Evolutionary conservation across 2,888 invertebrate genomes (phyloP).

Genomic region (Brassicogethes aeneus): DNA sequence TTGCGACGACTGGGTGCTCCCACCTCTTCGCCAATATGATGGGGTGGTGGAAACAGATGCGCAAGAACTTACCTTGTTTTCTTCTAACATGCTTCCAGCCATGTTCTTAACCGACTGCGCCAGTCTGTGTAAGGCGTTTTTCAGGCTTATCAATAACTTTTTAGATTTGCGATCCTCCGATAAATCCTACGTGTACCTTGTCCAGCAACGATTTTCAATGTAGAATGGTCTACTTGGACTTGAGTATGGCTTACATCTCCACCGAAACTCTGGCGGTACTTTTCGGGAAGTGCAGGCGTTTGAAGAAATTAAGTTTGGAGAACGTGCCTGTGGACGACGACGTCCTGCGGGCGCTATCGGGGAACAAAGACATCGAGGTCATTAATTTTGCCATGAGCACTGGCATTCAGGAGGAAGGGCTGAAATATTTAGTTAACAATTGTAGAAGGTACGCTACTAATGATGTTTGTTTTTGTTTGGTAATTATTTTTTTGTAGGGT

Average conservation of each 20-base stretch:
- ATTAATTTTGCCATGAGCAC: slow-evolving; percentile 77
- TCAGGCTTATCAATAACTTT: too few species aligned
- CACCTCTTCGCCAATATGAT: too few species aligned
- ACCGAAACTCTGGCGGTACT: slow-evolving; percentile 47
- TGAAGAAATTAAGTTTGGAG: slow-evolving; percentile 81
- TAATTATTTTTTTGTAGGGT: slow-evolving; percentile 42
- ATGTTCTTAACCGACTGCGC: too few species aligned
- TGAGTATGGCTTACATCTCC: slow-evolving; percentile 69
- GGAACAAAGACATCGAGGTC: slow-evolving; percentile 61
- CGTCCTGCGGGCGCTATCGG: slow-evolving; percentile 59
- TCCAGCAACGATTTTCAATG: slow-evolving; percentile 40
- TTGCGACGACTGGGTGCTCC: too few species aligned
- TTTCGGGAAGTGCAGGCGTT: slow-evolving; percentile 55
- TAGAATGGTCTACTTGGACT: slow-evolving; percentile 75
- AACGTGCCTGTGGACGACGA: slow-evolving; percentile 56
- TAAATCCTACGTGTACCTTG: slow-evolving; percentile 38
- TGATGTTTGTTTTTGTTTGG: neutral
- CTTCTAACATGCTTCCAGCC: too few species aligned
- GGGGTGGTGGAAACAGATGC: too few species aligned
- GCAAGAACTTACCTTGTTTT: too few species aligned
- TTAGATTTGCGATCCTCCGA: slow-evolving; percentile 45
- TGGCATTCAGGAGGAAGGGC: slow-evolving; percentile 57
- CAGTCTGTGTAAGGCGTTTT: too few species aligned
- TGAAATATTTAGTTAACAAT: slow-evolving; percentile 52
- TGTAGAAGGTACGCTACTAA: slow-evolving; percentile 46